Evolutionary conservation across 2,888 invertebrate genomes (phyloP), one percentile per base, ranked within the genome.

Genomic region (Eilema griseolum): DNA sequence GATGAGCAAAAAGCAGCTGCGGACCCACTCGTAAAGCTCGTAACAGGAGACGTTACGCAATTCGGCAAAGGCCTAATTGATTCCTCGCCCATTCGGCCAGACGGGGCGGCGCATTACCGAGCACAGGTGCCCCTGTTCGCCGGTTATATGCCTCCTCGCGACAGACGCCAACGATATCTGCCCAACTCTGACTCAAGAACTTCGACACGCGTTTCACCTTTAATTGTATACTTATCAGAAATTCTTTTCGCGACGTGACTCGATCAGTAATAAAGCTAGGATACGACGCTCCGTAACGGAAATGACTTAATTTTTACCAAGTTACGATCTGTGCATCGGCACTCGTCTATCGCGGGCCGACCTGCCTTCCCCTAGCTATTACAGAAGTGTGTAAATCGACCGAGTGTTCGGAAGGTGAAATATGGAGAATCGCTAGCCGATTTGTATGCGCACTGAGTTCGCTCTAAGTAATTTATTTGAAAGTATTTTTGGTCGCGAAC

Each of bases 61-160:
- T 93, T 94, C 92, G 92, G 93, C 89, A 89, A 90, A 89, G 90
- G 89, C 92, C 95, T 95, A 95, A 95, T 95, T 95, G 95, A 95
- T 94, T 95, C 93, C 90, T 94, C 91, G 92, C 93, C 93, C 94
- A 93, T 92, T 88, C 89, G 92, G 81, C 90, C 94, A 93, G 94
- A 94, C 93, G 93, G 91, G 92, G 90, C 92, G 92, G 90, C 92
- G 92, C 92, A 93, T 94, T 94, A 93, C 91, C 91, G 94, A 90
- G 88, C 94, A 91, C 95, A 95, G 95, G 95, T 95, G 95, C 89
- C 89, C 81, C 86, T 85, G 82, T 89, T 87, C 89, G 86, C 88
- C 89, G 89, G 89, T 89, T 91, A 92, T 92, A 90, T 89, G 89
- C 90, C 91, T 92, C 88, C 89, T 88, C 87, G 88, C 88, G 91